These are phyloP conservation scores for Catharus fuscescens DNA, from an alignment of 2,113 vertebrate genomes.

Conservation along the genomic window DNA sequence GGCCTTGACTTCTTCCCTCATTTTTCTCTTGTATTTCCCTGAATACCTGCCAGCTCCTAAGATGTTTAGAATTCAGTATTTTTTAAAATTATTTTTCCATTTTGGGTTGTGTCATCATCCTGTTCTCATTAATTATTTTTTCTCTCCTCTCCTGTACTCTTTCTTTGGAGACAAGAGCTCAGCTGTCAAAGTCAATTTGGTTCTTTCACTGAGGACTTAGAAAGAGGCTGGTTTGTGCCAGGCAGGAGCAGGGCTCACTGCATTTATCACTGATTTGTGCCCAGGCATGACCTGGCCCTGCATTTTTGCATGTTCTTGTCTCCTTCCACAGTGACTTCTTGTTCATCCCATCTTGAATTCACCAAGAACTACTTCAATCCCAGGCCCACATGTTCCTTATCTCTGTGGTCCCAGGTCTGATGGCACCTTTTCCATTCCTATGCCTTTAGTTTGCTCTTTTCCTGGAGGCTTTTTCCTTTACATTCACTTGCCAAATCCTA, in stretches of 20 bases:
- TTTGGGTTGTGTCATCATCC: not conserved
- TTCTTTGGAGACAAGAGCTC: not conserved
- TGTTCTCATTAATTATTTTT: not conserved
- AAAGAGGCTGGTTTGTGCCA: not conserved
- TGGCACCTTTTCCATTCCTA: not conserved
- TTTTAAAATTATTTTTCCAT: not conserved
- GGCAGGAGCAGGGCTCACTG: not conserved
- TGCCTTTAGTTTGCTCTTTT: not conserved
- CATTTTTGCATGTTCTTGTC: not conserved
- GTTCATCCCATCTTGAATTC: rapidly evolving
- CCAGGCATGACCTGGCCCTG: not conserved
- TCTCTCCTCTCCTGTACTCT: not conserved
- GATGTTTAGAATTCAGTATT: not conserved
- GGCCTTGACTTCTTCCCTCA: not conserved
- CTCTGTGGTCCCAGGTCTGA: not conserved
- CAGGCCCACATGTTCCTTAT: not conserved
- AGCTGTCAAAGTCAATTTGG: not conserved
- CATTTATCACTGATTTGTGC: not conserved
- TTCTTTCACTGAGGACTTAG: not conserved
- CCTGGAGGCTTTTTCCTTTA: not conserved
- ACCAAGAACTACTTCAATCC: not conserved
- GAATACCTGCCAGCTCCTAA: not conserved
- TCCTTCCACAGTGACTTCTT: not conserved
- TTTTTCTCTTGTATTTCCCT: not conserved
- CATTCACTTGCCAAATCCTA: not conserved